phyloP scores from a whole-genome alignment of 2,113 vertebrate species.

The Phaetusa simplex region DNA sequence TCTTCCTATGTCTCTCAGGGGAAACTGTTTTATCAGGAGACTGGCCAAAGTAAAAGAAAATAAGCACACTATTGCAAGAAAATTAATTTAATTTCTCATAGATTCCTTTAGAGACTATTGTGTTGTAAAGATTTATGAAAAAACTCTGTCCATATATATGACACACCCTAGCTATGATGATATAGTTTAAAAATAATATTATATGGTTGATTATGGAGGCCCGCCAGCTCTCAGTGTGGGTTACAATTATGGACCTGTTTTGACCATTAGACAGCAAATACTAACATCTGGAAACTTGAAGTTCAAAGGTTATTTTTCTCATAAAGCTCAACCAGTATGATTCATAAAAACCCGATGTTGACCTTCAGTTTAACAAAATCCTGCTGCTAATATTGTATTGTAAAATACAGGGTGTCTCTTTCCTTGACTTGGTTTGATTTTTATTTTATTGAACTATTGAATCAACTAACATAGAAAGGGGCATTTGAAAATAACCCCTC shows the following conservation, averaged over 20 bases:
- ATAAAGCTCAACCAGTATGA: slow-evolving; percentile 60
- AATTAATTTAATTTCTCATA: not conserved
- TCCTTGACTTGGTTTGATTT: slow-evolving; percentile 41
- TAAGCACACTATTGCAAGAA: not conserved
- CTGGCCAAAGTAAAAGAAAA: not conserved
- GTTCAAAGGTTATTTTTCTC: slow-evolving; percentile 68
- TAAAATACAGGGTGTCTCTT: not conserved
- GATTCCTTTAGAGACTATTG: not conserved
- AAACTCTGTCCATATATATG: not conserved
- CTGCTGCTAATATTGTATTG: slow-evolving; percentile 21
- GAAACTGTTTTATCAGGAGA: not conserved
- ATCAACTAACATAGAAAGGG: not conserved
- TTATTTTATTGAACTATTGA: slow-evolving; percentile 28
- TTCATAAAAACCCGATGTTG: slow-evolving; percentile 61
- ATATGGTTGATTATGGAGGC: slow-evolving; percentile 5
- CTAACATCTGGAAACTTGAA: slow-evolving; percentile 74
- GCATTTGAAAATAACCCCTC: slow-evolving; percentile 7
- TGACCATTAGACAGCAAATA: slow-evolving; percentile 66
- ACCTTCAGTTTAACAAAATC: slow-evolving; percentile 49
- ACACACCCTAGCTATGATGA: slow-evolving; percentile 20
- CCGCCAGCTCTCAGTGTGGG: slow-evolving; percentile 1
- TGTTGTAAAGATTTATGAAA: slow-evolving; percentile 23
- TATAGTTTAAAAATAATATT: slow-evolving; percentile 23
- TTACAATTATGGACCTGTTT: slow-evolving; percentile 60
- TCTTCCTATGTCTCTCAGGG: not conserved